These are phyloP conservation scores for Chinchilla lanigera DNA, from an alignment of 2,113 vertebrate genomes.

Conservation along the genomic window DNA sequence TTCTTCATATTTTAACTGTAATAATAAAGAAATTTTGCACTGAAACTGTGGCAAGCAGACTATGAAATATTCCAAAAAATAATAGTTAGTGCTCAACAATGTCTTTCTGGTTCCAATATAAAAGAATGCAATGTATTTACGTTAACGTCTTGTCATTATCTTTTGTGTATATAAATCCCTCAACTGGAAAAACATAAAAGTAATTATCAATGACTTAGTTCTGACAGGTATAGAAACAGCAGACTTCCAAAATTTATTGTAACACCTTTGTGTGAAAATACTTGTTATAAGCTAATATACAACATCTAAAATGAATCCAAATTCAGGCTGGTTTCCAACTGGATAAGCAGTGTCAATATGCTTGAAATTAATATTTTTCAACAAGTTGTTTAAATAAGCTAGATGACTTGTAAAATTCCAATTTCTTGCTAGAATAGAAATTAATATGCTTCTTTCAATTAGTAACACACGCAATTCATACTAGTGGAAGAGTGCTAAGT, in stretches of 20 bases:
- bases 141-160: not conserved
- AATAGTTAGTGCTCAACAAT: not conserved
- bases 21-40: not conserved
- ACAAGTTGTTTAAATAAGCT: not conserved
- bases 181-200: not conserved
- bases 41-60: not conserved
- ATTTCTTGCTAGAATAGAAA: not conserved
- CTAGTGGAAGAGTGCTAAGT: not conserved
- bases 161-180: not conserved
- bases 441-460: not conserved
- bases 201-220: not conserved
- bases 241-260: not conserved
- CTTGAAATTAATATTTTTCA: not conserved
- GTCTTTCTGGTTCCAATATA: not conserved
- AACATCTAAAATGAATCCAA: constrained; percentile 16
- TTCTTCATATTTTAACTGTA: not conserved
- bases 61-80: not conserved
- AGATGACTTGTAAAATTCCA: not conserved
- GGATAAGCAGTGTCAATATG: not conserved
- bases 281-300: not conserved
- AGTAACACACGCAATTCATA: not conserved
- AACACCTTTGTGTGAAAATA: not conserved
- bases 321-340: not conserved
- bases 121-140: not conserved
- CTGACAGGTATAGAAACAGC: not conserved